phyloP scores from a whole-genome alignment of 2,113 vertebrate species.

The Mixornis gularis region DNA sequence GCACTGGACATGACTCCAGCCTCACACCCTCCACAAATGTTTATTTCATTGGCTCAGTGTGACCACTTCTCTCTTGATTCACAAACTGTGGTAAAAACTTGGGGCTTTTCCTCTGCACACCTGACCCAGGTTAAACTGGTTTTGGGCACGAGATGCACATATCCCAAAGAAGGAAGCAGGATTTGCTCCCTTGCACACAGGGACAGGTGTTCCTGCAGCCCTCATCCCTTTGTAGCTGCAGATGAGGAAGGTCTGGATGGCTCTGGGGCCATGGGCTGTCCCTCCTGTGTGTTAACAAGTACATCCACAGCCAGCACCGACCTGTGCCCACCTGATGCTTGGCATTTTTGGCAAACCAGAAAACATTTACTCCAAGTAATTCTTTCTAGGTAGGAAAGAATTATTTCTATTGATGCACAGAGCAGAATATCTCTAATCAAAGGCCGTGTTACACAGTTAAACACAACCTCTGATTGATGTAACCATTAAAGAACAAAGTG shows the following conservation, averaged over 20 bases:
- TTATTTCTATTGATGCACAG: background rate
- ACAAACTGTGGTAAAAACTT: background rate
- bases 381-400: background rate
- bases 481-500: background rate
- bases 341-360: background rate
- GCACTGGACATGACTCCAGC: background rate
- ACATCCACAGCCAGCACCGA: background rate
- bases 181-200: background rate
- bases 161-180: background rate
- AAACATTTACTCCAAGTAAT: background rate
- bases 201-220: background rate
- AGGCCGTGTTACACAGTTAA: background rate
- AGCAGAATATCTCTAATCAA: background rate
- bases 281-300: fast-evolving
- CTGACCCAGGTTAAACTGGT: background rate
- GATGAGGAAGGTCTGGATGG: background rate
- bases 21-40: background rate
- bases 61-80: background rate
- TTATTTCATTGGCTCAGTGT: background rate
- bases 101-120: background rate
- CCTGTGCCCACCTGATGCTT: background rate
- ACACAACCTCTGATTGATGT: background rate
- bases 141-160: background rate
- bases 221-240: background rate
- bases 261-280: background rate